These are phyloP conservation scores for Lasiurus cinereus DNA, from an alignment of 2,113 vertebrate genomes.

Conservation along the genomic window DNA sequence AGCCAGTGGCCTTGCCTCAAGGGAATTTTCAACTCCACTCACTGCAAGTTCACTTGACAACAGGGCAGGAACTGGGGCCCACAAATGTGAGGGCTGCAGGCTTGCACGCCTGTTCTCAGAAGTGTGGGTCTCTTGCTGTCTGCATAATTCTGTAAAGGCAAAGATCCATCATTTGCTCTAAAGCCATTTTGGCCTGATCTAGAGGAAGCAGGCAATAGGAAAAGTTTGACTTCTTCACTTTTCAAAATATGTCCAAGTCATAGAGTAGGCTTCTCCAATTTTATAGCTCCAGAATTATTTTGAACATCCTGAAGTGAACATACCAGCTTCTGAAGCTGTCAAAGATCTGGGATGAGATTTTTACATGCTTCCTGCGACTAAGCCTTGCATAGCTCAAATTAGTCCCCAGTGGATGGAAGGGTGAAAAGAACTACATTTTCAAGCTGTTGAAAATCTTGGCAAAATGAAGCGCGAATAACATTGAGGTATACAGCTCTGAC, in stretches of 20 bases:
- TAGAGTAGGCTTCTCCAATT: not conserved
- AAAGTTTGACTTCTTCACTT: not conserved
- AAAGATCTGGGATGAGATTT: slow-evolving; percentile 59
- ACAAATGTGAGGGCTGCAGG: not conserved
- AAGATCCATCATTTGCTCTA: not conserved
- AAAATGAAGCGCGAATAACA: slow-evolving; percentile 60
- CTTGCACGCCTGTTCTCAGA: rapidly evolving
- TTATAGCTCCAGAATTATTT: not conserved
- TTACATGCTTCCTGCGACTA: slow-evolving; percentile 49
- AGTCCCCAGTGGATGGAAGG: slow-evolving; percentile 71
- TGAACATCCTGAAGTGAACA: slow-evolving; percentile 2
- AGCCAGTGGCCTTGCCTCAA: not conserved
- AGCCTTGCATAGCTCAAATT: slow-evolving; percentile 73
- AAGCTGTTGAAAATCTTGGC: slow-evolving; percentile 61
- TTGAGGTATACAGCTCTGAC: slow-evolving; percentile 55
- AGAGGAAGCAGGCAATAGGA: not conserved
- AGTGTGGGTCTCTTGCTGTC: not conserved
- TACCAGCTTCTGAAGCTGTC: not conserved
- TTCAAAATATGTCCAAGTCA: slow-evolving; percentile 33
- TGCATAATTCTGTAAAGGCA: not conserved
- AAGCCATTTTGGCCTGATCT: not conserved
- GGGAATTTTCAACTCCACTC: not conserved
- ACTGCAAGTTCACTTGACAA: not conserved
- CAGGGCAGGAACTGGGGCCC: not conserved
- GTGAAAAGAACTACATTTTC: slow-evolving; percentile 52